Evolutionary conservation across 2,113 vertebrate genomes (phyloP).

Genomic region (Sorex araneus): DNA sequence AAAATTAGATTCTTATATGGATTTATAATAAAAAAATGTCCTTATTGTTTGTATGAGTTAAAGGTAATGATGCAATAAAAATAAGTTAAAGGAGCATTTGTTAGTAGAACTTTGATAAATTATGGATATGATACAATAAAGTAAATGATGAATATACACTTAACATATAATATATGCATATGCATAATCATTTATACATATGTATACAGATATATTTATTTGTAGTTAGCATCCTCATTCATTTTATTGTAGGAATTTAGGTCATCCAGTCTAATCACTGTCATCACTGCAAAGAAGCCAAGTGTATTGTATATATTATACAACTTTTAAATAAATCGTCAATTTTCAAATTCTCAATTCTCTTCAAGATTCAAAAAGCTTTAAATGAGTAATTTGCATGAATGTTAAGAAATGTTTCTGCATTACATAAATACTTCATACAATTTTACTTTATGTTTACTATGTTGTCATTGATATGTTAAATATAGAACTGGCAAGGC

Average conservation of each 20-base stretch:
- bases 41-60: no score
- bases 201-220: neutral
- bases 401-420: neutral
- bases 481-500: no score
- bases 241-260: neutral
- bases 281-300: neutral
- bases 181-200: neutral
- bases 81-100: slow-evolving; percentile 9
- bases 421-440: neutral
- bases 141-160: neutral
- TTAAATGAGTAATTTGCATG: neutral
- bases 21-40: no score
- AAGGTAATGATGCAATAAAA: neutral
- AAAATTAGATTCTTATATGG: neutral
- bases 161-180: neutral
- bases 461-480: no score
- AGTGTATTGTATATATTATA: neutral
- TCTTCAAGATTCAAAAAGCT: neutral
- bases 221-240: neutral
- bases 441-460: neutral
- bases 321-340: neutral
- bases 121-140: neutral
- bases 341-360: neutral
- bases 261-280: neutral
- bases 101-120: neutral